Base-by-base conservation (phyloP, 2,888 invertebrate species). In the Cataglyphis cursor region DNA sequence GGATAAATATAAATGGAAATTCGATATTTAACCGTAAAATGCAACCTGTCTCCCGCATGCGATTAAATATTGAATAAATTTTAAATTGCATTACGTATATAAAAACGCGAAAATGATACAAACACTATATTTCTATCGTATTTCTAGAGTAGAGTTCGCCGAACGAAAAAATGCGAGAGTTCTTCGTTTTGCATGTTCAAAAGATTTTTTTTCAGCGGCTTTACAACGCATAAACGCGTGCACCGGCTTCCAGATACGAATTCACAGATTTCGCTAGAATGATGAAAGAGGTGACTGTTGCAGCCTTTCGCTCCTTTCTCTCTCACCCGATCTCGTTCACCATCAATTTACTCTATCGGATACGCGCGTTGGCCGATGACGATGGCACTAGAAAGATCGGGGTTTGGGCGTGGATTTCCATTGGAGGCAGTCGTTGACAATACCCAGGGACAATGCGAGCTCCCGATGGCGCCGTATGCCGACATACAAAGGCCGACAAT, bases 401-500 rank as follows among this genome's bases (percentile, higher is more conserved):
- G 86, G 76, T 80, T 73, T 54, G 82, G 78, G 76, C 81, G 75
- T 84, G 84, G 87, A 81, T 88, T 91, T 89, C 89, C 90, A 89
- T 86, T 84, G 81, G 83, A 91, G 91, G 90, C 90, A 88, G 88
- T 81, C 88, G 83, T 83, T 89, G 85, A 92, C 92, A 92, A 93
- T 92, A 88, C 81, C 84, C 72, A 59, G 90, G 74, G 85, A 93
- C 93, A 93, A 93, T 93, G 90, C 88, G 86, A 72, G 85, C 82
- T 81, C 82, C n/a, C 87, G 78, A 83, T 81, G 85, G 88, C 76
- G 82, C 87, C 86, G 89, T 90, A 83, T 89, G 85, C 84, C 57
- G 57, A 85, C 88, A 84, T 87, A 92, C 91, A 91, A 92, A 91
- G 91, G 85, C 89, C 86, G 90, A 90, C 93, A 91, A 93, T 93